Conservation (phyloP, 2,888 invertebrate species). For the Drosophila gaucha region DNA sequence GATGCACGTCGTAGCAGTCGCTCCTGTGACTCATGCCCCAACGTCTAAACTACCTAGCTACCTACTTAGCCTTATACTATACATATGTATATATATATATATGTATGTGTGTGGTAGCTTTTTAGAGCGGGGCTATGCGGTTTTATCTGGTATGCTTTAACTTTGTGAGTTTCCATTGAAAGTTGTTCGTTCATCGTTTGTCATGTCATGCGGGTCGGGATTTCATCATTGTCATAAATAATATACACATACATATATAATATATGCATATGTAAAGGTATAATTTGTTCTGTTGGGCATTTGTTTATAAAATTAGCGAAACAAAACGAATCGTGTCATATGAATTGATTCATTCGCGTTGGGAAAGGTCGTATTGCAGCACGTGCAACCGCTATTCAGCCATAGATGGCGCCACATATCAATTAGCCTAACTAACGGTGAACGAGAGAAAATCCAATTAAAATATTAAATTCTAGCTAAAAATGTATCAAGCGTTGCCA, state of each 20-base stretch:
- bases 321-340: constrained; percentile 49
- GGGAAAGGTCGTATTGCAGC: constrained; percentile 44
- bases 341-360: constrained; percentile 41
- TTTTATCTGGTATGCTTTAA: constrained; percentile 36
- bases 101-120: not conserved
- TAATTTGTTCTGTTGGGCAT: not conserved
- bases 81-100: not conserved
- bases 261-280: not conserved
- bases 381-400: constrained; percentile 22
- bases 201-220: constrained; percentile 51
- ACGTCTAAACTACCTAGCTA: constrained; percentile 10
- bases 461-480: constrained; percentile 35
- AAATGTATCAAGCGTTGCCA: constrained; percentile 12
- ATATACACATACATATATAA: constrained; percentile 9
- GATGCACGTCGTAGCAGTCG: constrained; percentile 35
- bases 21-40: constrained; percentile 56
- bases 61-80: not conserved
- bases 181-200: constrained; percentile 27
- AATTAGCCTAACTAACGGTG: constrained; percentile 42
- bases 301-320: constrained; percentile 35
- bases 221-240: constrained; percentile 67
- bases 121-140: constrained; percentile 28
- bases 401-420: constrained; percentile 41
- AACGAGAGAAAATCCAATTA: not conserved
- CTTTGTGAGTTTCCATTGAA: constrained; percentile 64